Percentiles rank a stretch among this genome's conserved stretches.
These are phyloP conservation scores for Rhyacichthys aspro DNA, from an alignment of 2,797 vertebrate genomes.

Conservation along the genomic window DNA sequence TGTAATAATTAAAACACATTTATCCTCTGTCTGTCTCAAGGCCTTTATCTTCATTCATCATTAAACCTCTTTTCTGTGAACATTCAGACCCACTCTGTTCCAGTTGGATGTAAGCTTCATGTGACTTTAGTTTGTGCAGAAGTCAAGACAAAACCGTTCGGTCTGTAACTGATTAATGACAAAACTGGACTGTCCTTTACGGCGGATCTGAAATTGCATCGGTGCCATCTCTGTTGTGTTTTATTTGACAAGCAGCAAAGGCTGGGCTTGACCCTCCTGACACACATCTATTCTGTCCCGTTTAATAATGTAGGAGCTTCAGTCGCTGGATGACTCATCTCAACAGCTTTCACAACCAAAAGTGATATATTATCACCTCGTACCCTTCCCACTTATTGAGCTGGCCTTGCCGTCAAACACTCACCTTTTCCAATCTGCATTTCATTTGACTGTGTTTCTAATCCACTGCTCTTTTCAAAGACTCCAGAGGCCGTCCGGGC, in stretches of 20 bases:
- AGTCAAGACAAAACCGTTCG: too few relatives aligned
- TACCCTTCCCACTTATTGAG: too few relatives aligned
- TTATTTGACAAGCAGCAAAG: constrained; percentile 2
- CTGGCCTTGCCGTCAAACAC: neutral
- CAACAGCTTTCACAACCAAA: neutral
- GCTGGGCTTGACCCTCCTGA: neutral
- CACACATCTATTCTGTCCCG: neutral
- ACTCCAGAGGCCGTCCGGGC: neutral
- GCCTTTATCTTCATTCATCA: too few relatives aligned
- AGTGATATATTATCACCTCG: neutral
- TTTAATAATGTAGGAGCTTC: neutral
- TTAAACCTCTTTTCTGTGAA: too few relatives aligned
- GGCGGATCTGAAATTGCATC: too few relatives aligned
- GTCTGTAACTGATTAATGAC: too few relatives aligned
- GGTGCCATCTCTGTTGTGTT: neutral
- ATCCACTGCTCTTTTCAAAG: neutral
- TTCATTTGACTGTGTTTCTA: neutral
- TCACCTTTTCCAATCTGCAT: neutral
- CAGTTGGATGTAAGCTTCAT: too few relatives aligned
- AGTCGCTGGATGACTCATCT: neutral
- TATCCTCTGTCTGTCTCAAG: too few relatives aligned
- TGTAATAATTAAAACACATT: too few relatives aligned
- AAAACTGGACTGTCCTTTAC: neutral
- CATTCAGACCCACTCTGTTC: too few relatives aligned
- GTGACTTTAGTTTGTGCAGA: too few relatives aligned